Evolutionary conservation across 2,797 vertebrate species (phyloP).

Genomic region (Takifugu rubripes): DNA sequence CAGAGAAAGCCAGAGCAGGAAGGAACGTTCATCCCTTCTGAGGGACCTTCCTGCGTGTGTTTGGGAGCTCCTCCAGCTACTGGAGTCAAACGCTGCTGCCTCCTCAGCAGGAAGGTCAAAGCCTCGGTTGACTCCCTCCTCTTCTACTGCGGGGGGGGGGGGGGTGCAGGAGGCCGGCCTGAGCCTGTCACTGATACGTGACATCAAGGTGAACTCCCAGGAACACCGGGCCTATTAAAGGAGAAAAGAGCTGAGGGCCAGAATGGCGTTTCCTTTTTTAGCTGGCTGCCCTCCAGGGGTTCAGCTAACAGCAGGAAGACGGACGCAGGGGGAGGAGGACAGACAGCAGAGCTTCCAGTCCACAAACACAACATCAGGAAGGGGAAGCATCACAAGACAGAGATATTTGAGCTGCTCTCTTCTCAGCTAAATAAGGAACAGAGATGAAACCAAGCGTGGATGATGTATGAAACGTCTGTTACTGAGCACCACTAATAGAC

Average conservation of each 20-base stretch:
- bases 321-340: slow-evolving; percentile 5
- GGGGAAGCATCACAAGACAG: background rate
- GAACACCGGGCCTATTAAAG: slow-evolving; percentile 64
- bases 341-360: background rate
- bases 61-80: too few species aligned
- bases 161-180: slow-evolving; percentile 28
- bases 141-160: slow-evolving; percentile 20
- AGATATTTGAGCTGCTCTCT: background rate
- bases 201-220: slow-evolving; percentile 71
- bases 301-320: slow-evolving; percentile 39
- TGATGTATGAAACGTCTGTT: too few species aligned
- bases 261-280: slow-evolving; percentile 55
- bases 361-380: background rate
- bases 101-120: slow-evolving; percentile 28
- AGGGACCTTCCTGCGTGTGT: too few species aligned
- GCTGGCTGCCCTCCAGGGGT: slow-evolving; percentile 49
- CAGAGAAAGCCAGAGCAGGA: too few species aligned
- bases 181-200: slow-evolving; percentile 52
- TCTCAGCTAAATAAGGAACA: background rate
- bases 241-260: slow-evolving; percentile 56
- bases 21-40: too few species aligned
- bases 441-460: too few species aligned
- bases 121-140: slow-evolving; percentile 20
- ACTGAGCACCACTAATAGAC: too few species aligned
- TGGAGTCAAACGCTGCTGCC: background rate